Evolutionary conservation across 2,888 invertebrate genomes (phyloP).

Genomic region (Ophion costatus): DNA sequence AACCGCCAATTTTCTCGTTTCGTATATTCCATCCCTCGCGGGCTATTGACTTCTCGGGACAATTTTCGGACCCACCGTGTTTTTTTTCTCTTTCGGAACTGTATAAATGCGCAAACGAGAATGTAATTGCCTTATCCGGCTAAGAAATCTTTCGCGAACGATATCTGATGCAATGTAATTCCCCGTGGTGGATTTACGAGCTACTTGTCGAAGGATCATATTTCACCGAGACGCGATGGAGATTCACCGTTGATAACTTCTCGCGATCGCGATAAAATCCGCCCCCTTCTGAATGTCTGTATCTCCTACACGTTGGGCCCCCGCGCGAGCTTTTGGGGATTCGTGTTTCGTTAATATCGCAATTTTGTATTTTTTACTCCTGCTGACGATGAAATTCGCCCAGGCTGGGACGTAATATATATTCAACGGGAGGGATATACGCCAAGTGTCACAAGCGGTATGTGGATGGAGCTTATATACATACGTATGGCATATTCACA

Average conservation of each 20-base stretch:
- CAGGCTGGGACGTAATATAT: conserved; percentile 21
- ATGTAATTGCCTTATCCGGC: conserved; percentile 60
- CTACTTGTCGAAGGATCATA: conserved; percentile 66
- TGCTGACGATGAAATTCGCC: conserved; percentile 40
- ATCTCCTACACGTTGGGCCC: conserved; percentile 37
- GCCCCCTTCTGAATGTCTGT: conserved; percentile 61
- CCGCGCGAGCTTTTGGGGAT: conserved; percentile 27
- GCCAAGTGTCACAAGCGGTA: conserved; percentile 34
- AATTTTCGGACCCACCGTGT: conserved; percentile 15
- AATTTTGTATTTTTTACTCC: conserved; percentile 48
- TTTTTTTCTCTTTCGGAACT: neutral
- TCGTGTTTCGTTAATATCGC: conserved; percentile 67
- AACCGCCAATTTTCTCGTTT: conserved; percentile 13
- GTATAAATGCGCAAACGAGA: conserved; percentile 59
- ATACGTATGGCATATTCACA: neutral
- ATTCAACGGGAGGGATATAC: conserved; percentile 31
- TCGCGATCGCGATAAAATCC: conserved; percentile 64
- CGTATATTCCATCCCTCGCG: neutral
- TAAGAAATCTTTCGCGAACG: conserved; percentile 51
- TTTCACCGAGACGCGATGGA: conserved; percentile 53
- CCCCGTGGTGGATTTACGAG: conserved; percentile 63
- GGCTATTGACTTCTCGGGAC: neutral
- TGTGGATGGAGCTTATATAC: conserved; percentile 7
- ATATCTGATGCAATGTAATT: conserved; percentile 59
- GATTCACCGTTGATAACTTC: conserved; percentile 63